phyloP scores from a whole-genome alignment of 2,888 invertebrate species.

The Gisinianus flammeolus region DNA sequence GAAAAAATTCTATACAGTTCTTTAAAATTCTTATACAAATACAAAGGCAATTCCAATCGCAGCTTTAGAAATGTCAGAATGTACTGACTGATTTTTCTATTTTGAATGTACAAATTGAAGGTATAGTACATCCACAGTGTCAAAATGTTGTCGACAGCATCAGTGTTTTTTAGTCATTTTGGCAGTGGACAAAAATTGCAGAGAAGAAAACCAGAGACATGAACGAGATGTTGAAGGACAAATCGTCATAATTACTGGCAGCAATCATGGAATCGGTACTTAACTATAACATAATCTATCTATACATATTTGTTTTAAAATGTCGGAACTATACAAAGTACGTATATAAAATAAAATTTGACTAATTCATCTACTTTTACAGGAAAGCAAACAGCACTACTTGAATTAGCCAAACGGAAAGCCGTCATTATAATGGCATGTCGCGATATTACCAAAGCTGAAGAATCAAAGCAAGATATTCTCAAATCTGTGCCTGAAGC shows the following conservation, averaged over 20 bases:
- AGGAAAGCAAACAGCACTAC: not conserved
- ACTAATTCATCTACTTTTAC: not conserved
- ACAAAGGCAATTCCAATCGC: no score
- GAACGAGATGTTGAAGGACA: not conserved
- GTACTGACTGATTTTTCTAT: no score
- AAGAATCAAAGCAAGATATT: constrained; percentile 4
- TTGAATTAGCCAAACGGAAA: not conserved
- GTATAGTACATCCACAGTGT: not conserved
- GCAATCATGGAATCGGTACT: not conserved
- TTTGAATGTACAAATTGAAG: not conserved
- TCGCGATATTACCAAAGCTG: constrained; percentile 3
- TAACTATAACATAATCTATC: no score
- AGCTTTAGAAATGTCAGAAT: no score
- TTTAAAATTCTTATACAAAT: no score
- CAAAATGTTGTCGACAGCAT: not conserved
- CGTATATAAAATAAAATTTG: no score
- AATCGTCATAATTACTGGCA: not conserved
- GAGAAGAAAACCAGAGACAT: not conserved
- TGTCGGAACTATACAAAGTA: no score
- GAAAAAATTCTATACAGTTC: no score
- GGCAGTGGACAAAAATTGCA: not conserved
- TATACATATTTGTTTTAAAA: no score
- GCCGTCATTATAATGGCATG: constrained; percentile 12
- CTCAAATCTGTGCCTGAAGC: not conserved
- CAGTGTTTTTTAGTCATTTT: not conserved